Evolutionary conservation across 2,888 invertebrate genomes (phyloP).

Genomic region (Eristalis pertinax): DNA sequence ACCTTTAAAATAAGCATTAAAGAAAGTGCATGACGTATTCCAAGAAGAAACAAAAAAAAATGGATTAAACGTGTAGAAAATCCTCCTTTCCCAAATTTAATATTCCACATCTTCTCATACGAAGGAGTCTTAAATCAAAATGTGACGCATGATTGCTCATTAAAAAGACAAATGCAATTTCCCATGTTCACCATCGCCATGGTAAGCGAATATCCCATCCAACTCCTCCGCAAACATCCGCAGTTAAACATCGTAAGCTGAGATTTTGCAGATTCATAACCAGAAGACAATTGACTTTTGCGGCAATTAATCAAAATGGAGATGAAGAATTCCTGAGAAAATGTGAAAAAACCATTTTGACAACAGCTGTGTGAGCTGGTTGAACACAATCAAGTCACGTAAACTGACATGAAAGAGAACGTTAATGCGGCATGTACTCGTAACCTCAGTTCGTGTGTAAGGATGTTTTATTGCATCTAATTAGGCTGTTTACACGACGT

Average conservation of each 20-base stretch:
- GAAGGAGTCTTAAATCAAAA: neutral
- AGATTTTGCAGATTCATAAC: neutral
- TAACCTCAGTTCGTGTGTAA: neutral
- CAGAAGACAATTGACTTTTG: neutral
- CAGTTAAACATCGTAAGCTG: neutral
- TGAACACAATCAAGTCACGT: constrained; percentile 4
- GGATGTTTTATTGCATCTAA: neutral
- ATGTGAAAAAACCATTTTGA: neutral
- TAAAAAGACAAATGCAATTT: neutral
- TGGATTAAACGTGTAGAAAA: too few relatives aligned
- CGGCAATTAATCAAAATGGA: constrained; percentile 16
- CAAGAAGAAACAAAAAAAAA: too few relatives aligned
- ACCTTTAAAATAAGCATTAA: too few relatives aligned
- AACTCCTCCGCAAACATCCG: neutral
- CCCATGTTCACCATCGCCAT: neutral
- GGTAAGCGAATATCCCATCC: neutral
- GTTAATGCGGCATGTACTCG: neutral
- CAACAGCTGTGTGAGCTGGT: neutral
- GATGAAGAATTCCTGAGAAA: constrained; percentile 6
- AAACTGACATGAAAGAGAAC: neutral
- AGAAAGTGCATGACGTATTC: too few relatives aligned
- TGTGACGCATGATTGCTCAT: neutral
- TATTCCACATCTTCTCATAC: neutral
- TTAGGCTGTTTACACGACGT: constrained; percentile 1
- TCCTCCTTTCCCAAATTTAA: neutral